Evolutionary conservation across 2,797 vertebrate species (phyloP), one percentile per base, ranked within the genome.

Genomic region (Alfaro cultratus): DNA sequence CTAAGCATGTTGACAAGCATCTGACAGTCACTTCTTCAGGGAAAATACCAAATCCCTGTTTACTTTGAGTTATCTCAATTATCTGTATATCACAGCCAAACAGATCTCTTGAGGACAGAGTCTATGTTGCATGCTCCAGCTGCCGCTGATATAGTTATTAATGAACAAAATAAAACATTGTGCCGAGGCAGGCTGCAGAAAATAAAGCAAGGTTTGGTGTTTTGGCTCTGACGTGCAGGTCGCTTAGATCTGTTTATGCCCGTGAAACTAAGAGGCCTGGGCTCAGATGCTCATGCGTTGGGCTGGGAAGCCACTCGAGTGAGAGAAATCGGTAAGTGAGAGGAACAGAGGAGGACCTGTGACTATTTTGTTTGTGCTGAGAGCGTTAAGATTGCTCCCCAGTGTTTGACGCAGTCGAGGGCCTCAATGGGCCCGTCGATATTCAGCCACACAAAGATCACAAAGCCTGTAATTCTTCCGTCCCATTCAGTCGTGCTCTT

Each of bases 321-420:
- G 95, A 95, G 93, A 96, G 95, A 97, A 51, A 96, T 96, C 88
- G 92, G 89, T 95, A 94, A 92, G 92, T 93, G 94, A 95, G 94
- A 91, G 94, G 77, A 94, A 91, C 92, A 93, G 91, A 91, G 86
- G 94, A 94, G 93, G 96, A 96, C 95, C 96, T 94, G 95, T 93
- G 95, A 94, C 96, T 94, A 95, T 95, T 96, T 97, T 95, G 96
- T 97, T 97, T 97, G 95, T 96, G 96, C 96, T 94, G 85, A 87
- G 91, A 95, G 95, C 94, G 88, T 94, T 51, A 94, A 96, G 95
- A 96, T 95, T 94, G 92, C 93, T 90, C 94, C 94, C 93, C 95
- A 93, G 93, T 94, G 93, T 93, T 90, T 72, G 90, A 87, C 41
- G 67, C 82, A 80, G 87, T 62, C 26, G 80, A 91, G 90, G 89